Percentiles rank a stretch among this genome's conserved stretches.
These are phyloP conservation scores for Sebastes variabilis DNA, from an alignment of 2,797 vertebrate genomes.

Conservation along the genomic window DNA sequence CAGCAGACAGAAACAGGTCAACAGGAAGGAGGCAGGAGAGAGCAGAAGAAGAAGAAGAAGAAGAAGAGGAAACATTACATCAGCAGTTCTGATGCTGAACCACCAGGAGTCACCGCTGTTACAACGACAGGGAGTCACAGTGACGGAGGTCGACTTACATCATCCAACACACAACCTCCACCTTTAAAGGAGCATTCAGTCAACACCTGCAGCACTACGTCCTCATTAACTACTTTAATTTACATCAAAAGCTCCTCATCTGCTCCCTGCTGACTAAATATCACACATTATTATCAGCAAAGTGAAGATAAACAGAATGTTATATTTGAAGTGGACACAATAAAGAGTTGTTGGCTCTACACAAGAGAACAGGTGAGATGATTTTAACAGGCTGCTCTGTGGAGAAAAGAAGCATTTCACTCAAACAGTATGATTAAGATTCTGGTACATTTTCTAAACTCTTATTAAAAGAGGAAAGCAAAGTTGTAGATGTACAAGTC, in stretches of 20 bases:
- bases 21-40: not conserved
- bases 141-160: not conserved
- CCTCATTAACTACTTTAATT: not conserved
- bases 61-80: not conserved
- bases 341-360: no score
- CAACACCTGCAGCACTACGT: not conserved
- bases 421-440: no score
- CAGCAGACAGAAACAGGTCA: not conserved
- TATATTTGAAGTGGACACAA: no score
- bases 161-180: not conserved
- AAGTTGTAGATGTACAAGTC: no score
- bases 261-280: no score
- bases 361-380: no score
- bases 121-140: not conserved
- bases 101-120: conserved; percentile 37
- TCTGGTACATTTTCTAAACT: no score
- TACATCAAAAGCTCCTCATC: not conserved
- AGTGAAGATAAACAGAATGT: no score
- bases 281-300: no score
- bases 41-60: not conserved
- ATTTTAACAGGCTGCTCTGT: no score
- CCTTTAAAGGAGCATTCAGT: not conserved
- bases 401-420: no score
- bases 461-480: no score
- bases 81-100: not conserved